Percentiles rank a stretch among this genome's conserved stretches.
Evolutionary conservation across 2,888 invertebrate genomes (phyloP).

Genomic region (Adineta ricciae): DNA sequence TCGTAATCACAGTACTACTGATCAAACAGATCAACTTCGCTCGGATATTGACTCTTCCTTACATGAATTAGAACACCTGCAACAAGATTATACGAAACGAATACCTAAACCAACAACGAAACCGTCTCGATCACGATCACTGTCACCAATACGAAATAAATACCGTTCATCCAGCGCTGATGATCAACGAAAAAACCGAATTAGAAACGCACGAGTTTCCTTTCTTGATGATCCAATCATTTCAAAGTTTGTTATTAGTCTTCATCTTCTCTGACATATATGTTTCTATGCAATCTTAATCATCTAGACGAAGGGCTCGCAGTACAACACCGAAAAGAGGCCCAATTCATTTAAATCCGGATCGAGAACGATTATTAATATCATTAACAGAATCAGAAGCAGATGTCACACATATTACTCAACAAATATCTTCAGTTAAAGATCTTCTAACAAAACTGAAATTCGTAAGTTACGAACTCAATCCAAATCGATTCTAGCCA

Average conservation of each 20-base stretch:
- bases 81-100: not conserved
- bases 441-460: not conserved
- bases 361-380: not conserved
- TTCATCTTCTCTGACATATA: not conserved
- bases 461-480: not conserved
- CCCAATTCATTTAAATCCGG: not conserved
- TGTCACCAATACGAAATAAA: not conserved
- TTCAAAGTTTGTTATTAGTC: not conserved
- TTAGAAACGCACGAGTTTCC: not conserved
- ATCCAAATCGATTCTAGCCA: too few relatives aligned
- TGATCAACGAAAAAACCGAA: not conserved
- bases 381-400: not conserved
- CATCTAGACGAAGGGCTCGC: not conserved
- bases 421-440: not conserved
- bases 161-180: not conserved
- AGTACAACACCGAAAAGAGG: conserved; percentile 15
- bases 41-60: conserved; percentile 13
- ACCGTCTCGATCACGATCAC: not conserved
- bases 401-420: not conserved
- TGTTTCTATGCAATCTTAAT: not conserved
- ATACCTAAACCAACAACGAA: not conserved
- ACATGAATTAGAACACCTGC: not conserved
- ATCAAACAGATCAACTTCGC: not conserved
- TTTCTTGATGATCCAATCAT: not conserved
- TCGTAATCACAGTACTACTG: not conserved